Evolutionary conservation across 2,797 vertebrate genomes (phyloP).

Genomic region (Harpagifer antarcticus): DNA sequence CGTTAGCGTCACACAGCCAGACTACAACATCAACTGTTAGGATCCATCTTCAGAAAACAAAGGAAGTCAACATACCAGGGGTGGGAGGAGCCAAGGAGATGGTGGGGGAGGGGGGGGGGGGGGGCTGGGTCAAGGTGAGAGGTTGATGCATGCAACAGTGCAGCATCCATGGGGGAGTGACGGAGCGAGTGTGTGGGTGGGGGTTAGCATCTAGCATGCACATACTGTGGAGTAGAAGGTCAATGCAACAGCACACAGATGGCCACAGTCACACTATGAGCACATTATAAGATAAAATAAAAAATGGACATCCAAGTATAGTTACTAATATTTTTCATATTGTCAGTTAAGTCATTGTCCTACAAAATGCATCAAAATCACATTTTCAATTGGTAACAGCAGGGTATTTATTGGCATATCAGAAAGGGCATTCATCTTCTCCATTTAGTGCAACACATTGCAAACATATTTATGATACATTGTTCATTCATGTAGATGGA

Average conservation of each 20-base stretch:
- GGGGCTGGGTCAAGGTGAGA: constrained; percentile 80
- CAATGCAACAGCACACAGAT: constrained; percentile 47
- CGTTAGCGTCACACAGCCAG: background rate
- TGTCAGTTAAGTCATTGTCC: background rate
- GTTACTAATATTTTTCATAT: background rate
- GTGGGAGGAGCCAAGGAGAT: constrained; percentile 81
- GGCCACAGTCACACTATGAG: constrained; percentile 7
- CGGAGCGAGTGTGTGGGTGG: constrained; percentile 75
- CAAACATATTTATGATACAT: constrained; percentile 22
- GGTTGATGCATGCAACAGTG: constrained; percentile 90
- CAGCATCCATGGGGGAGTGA: constrained; percentile 86
- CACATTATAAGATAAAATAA: background rate
- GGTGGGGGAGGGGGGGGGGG: constrained; percentile 61
- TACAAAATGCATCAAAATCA: constrained; percentile 31
- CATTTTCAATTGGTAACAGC: constrained; percentile 36
- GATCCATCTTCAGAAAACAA: constrained; percentile 42
- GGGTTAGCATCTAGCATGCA: constrained; percentile 92
- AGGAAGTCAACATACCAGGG: constrained; percentile 87
- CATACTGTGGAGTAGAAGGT: constrained; percentile 83
- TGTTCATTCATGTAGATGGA: background rate
- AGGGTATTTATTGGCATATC: constrained; percentile 60
- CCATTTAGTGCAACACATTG: constrained; percentile 50
- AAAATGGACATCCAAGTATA: too few relatives aligned
- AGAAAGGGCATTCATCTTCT: constrained; percentile 21
- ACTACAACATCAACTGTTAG: background rate